Evolutionary conservation across 2,888 invertebrate species (phyloP).

Genomic region (Tetranychus piercei): DNA sequence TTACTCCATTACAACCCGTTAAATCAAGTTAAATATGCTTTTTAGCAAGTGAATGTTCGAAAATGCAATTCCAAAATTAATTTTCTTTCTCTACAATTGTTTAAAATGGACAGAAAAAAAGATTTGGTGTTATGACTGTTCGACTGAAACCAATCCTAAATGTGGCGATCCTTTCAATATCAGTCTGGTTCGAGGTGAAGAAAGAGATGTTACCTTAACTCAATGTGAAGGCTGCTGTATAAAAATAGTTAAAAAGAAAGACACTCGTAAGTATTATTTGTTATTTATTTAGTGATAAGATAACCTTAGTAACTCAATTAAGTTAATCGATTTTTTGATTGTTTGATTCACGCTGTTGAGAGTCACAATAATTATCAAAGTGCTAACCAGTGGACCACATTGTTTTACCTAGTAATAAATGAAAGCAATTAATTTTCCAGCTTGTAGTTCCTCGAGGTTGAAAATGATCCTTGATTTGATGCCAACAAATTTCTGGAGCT

Average conservation of each 20-base stretch:
- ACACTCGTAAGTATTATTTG: conserved; percentile 51
- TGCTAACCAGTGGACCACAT: background rate
- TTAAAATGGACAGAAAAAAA: background rate
- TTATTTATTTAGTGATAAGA: background rate
- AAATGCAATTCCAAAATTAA: no score
- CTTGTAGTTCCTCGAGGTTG: background rate
- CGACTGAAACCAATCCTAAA: conserved; percentile 70
- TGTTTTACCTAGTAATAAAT: background rate
- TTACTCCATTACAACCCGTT: no score
- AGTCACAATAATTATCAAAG: background rate
- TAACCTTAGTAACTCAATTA: no score
- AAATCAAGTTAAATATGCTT: no score
- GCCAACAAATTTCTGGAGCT: background rate
- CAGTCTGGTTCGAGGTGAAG: conserved; percentile 60
- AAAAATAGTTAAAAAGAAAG: conserved; percentile 78
- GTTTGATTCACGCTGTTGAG: no score
- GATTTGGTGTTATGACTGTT: conserved; percentile 62
- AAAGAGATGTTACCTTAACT: conserved; percentile 41
- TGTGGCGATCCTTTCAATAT: conserved; percentile 86
- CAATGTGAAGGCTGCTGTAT: conserved; percentile 84
- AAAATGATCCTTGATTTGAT: background rate
- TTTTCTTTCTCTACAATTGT: background rate
- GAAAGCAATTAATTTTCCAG: background rate
- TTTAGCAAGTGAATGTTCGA: no score
- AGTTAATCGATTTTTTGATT: no score